phyloP scores from a whole-genome alignment of 2,888 invertebrate species.

The Pollenia angustigena region DNA sequence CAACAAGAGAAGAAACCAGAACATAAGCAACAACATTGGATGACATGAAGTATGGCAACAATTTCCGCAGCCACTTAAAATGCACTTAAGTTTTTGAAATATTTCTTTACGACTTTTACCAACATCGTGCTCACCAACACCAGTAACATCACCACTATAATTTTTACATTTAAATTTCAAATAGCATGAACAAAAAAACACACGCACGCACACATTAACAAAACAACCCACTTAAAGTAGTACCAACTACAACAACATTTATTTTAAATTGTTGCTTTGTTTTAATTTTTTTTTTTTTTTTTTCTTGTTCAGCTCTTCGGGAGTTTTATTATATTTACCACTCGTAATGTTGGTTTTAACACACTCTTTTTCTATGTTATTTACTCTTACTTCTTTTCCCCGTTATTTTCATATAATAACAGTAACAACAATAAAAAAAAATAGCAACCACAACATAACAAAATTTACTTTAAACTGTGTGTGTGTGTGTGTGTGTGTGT shows the following conservation, averaged over 20 bases:
- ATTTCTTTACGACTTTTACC: conserved; percentile 56
- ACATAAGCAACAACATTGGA: conserved; percentile 49
- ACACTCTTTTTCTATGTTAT: conserved; percentile 29
- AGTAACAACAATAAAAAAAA: conserved; percentile 11
- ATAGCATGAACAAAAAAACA: conserved; percentile 24
- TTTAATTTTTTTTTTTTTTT: not conserved
- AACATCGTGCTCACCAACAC: conserved; percentile 13
- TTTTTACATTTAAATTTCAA: conserved; percentile 57
- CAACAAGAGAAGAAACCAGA: not conserved
- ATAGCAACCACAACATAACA: not conserved
- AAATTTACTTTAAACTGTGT: conserved; percentile 16
- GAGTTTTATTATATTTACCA: conserved; percentile 58
- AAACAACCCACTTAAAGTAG: conserved; percentile 13
- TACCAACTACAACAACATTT: conserved; percentile 28
- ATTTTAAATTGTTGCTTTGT: conserved; percentile 35
- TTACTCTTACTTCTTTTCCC: not conserved
- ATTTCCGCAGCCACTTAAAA: conserved; percentile 74
- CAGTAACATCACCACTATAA: conserved; percentile 18
- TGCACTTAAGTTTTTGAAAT: conserved; percentile 71
- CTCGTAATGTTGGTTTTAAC: conserved; percentile 57
- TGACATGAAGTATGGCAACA: conserved; percentile 67
- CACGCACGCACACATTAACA: not conserved
- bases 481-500: not conserved
- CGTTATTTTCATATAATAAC: not conserved
- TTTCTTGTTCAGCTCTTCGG: conserved; percentile 28